A percentile compares a stretch with the other conserved stretches of the same genome.
Evolutionary conservation across 2,113 vertebrate species (phyloP).

Genomic region (Sorex araneus): DNA sequence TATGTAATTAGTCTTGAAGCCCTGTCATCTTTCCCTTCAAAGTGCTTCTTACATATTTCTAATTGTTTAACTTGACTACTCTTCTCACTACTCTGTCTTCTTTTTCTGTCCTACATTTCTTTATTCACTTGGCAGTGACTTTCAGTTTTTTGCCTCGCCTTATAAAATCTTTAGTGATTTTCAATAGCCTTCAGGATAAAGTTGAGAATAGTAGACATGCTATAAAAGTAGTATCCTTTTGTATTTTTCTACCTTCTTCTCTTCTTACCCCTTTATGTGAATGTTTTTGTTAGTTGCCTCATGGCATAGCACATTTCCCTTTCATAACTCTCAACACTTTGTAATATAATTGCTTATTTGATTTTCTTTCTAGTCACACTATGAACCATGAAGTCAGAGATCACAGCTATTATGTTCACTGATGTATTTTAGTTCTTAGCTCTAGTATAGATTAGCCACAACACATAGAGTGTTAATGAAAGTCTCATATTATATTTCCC

Average conservation of each 20-base stretch:
- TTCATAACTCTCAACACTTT: background rate
- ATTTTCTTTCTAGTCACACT: slow-evolving; percentile 6
- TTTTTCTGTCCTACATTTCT: background rate
- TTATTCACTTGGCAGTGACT: background rate
- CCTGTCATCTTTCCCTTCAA: background rate
- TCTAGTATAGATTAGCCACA: slow-evolving; percentile 18
- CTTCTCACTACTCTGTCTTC: background rate
- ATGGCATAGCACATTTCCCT: background rate
- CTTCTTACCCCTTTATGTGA: too few species aligned
- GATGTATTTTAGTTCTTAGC: background rate
- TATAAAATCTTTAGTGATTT: slow-evolving; percentile 32
- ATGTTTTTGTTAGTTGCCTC: background rate
- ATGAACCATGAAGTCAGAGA: background rate
- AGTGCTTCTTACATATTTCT: background rate
- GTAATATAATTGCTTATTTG: slow-evolving; percentile 6
- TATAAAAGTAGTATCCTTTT: background rate
- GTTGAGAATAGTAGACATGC: slow-evolving; percentile 32
- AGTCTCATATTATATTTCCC: background rate
- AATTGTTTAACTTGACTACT: background rate
- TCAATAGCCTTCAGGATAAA: background rate
- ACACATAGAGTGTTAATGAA: background rate
- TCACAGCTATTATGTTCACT: background rate
- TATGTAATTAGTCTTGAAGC: slow-evolving; percentile 21
- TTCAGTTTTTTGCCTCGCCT: background rate
- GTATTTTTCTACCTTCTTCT: too few species aligned